A percentile compares a stretch with the other conserved stretches of the same genome.
These are phyloP conservation scores for Teleogryllus occipitalis DNA, from an alignment of 1,140 invertebrate genomes.

Conservation along the genomic window DNA sequence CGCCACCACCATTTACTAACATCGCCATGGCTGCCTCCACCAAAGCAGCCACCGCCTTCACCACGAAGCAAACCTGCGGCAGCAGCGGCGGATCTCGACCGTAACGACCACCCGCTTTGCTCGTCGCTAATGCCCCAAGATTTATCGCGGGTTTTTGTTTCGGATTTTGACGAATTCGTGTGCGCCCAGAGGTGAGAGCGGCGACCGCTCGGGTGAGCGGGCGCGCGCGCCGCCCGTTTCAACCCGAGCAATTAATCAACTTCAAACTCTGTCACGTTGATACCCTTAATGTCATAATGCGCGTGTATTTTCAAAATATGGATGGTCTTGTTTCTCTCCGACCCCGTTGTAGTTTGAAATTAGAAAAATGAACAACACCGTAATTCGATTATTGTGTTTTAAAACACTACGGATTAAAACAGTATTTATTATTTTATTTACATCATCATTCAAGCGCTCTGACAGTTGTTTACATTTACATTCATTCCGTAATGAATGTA, in stretches of 20 bases:
- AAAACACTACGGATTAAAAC: slow-evolving; percentile 1
- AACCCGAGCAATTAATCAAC: neutral
- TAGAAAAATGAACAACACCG: neutral
- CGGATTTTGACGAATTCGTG: neutral
- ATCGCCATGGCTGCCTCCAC: no score
- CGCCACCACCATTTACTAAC: no score
- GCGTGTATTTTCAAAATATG: neutral
- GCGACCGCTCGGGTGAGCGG: neutral
- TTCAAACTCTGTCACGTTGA: neutral
- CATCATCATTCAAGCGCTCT: neutral
- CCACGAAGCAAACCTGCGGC: no score
- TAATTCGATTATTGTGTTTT: neutral
- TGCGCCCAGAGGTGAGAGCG: neutral
- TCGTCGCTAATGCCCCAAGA: no score
- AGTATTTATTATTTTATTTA: slow-evolving; percentile 6
- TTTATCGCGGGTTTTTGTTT: neutral
- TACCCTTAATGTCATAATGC: neutral
- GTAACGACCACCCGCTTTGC: no score
- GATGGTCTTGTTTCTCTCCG: neutral
- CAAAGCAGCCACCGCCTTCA: no score
- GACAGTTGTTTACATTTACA: slow-evolving; percentile 5
- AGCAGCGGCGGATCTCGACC: no score
- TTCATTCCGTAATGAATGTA: neutral
- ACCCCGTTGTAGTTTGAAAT: neutral
- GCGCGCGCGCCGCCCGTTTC: neutral